Evolutionary conservation across 2,888 invertebrate species (phyloP).

Genomic region (Sinelater perroti): DNA sequence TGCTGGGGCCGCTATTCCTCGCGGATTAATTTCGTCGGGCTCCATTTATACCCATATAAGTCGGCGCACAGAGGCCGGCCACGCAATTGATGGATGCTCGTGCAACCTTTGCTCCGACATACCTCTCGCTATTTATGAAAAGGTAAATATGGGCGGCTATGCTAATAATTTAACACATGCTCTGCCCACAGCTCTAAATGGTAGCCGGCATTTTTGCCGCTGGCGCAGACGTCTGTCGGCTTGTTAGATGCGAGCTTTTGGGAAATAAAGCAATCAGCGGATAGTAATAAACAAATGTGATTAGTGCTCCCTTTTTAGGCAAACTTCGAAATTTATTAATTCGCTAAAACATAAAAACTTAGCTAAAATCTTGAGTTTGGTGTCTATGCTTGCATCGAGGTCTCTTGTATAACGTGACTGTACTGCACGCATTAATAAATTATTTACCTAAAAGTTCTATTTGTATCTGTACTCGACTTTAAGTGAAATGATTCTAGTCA

Average conservation of each 20-base stretch:
- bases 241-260: background rate
- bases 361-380: background rate
- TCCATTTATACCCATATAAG: slow-evolving; percentile 39
- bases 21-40: slow-evolving; percentile 37
- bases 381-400: background rate
- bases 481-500: too few species aligned
- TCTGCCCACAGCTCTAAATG: slow-evolving; percentile 19
- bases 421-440: too few species aligned
- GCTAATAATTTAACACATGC: slow-evolving; percentile 30
- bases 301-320: background rate
- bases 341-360: background rate
- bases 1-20: slow-evolving; percentile 34
- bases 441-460: too few species aligned
- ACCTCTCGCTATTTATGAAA: slow-evolving; percentile 32
- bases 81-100: slow-evolving; percentile 32
- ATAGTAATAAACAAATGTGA: too few species aligned
- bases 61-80: slow-evolving; percentile 26
- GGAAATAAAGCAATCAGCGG: too few species aligned
- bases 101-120: slow-evolving; percentile 38
- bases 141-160: slow-evolving; percentile 33
- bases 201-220: slow-evolving; percentile 10
- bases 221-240: background rate
- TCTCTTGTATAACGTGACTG: too few species aligned
- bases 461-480: too few species aligned
- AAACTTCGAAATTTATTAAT: background rate